phyloP scores from a whole-genome alignment of 2,888 invertebrate genomes.

The Rhopalosiphum nymphaeae region DNA sequence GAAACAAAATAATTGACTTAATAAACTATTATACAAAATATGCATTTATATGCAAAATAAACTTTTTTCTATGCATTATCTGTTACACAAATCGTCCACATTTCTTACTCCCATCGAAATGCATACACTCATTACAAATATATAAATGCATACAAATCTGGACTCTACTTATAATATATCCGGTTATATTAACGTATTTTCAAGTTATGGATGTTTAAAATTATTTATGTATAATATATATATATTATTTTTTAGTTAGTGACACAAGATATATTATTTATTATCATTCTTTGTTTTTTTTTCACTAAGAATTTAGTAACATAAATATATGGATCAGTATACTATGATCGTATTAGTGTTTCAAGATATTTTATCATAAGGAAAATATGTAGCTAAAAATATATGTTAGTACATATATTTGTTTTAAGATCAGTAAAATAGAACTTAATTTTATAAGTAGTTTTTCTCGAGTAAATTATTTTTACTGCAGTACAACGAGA shows the following conservation, averaged over 20 bases:
- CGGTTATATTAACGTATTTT: not conserved
- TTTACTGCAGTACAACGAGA: not conserved
- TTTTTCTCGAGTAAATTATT: conserved; percentile 36
- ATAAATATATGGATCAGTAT: not conserved
- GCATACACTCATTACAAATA: no score
- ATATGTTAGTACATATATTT: not conserved
- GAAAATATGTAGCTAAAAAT: conserved; percentile 25
- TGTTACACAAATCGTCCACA: no score
- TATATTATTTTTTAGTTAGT: not conserved
- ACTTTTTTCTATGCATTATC: no score
- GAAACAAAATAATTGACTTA: no score
- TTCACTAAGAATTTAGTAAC: no score
- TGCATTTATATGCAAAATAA: no score
- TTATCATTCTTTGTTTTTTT: no score
- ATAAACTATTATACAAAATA: no score
- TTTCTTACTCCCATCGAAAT: no score
- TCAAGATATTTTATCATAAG: not conserved
- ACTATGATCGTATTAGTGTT: not conserved
- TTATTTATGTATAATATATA: not conserved
- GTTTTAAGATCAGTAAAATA: conserved; percentile 9
- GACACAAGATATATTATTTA: not conserved
- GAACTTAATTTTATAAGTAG: conserved; percentile 25
- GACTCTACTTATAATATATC: not conserved
- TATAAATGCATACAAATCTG: no score
- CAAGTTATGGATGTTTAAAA: not conserved